Conservation (phyloP, 1,140 invertebrate species). For the Orchestia grillus region DNA sequence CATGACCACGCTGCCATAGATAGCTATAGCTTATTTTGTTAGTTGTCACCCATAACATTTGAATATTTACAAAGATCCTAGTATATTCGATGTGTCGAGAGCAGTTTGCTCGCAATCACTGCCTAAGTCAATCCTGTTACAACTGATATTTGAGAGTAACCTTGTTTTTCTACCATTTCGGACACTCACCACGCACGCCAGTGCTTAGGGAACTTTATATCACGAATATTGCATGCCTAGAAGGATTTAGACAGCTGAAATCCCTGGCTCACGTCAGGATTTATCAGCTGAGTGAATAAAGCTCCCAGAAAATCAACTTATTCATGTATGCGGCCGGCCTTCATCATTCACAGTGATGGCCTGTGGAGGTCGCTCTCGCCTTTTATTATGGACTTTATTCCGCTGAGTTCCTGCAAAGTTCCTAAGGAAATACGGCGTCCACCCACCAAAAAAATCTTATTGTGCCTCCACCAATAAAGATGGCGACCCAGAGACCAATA, state of each 20-base stretch:
- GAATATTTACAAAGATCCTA: too few species aligned
- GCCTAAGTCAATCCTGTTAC: not conserved
- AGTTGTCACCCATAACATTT: too few species aligned
- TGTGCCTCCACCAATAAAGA: not conserved
- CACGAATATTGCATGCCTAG: not conserved
- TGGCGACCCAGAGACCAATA: not conserved
- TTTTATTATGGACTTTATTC: not conserved
- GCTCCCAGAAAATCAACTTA: not conserved
- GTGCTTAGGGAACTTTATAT: not conserved
- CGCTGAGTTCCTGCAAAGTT: not conserved
- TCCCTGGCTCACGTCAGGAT: not conserved
- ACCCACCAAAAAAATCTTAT: not conserved
- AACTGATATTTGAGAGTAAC: not conserved
- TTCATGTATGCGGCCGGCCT: not conserved
- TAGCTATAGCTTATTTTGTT: too few species aligned
- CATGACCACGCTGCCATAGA: too few species aligned
- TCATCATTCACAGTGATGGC: not conserved
- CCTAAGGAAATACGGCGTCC: not conserved
- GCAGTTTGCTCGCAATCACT: too few species aligned
- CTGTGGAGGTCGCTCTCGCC: not conserved
- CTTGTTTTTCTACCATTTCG: not conserved
- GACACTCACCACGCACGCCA: not conserved
- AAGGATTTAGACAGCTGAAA: not conserved
- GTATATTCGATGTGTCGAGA: too few species aligned
- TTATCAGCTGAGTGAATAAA: not conserved